Conservation (phyloP, 2,888 invertebrate genomes). For the Hemicrepidius hirtus region DNA sequence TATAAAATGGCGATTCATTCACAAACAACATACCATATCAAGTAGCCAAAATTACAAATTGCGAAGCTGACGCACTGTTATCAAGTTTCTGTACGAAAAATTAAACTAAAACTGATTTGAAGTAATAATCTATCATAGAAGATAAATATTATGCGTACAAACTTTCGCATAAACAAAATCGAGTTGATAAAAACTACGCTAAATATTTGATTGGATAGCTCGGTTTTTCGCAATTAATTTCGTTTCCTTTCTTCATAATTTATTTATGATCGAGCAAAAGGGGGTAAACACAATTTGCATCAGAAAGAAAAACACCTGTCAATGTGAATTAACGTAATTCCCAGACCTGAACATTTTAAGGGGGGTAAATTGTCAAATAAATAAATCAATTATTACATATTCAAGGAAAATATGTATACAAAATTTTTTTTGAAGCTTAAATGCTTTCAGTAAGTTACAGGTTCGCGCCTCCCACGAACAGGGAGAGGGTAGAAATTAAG, state of each 20-base stretch:
- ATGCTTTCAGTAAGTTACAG: no score
- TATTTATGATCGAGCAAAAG: neutral
- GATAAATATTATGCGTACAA: slow-evolving; percentile 40
- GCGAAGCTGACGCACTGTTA: slow-evolving; percentile 37
- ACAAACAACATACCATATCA: no score
- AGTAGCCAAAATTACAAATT: slow-evolving; percentile 35
- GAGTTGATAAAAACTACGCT: slow-evolving; percentile 6
- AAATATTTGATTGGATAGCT: neutral
- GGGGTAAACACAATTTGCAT: slow-evolving; percentile 41
- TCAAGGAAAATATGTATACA: neutral
- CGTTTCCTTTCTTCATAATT: neutral
- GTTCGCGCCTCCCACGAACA: no score
- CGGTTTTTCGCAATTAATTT: slow-evolving; percentile 7
- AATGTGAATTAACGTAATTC: slow-evolving; percentile 7
- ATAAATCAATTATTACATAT: neutral
- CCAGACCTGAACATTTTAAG: slow-evolving; percentile 7
- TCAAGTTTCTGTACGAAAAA: slow-evolving; percentile 25
- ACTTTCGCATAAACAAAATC: slow-evolving; percentile 37
- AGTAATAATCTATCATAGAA: slow-evolving; percentile 15
- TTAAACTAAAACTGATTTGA: slow-evolving; percentile 27
- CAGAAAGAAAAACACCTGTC: slow-evolving; percentile 38
- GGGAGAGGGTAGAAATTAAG: no score
- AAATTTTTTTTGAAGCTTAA: no score
- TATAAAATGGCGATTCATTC: neutral
- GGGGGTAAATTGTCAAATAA: slow-evolving; percentile 12